Conservation (phyloP, 2,888 invertebrate genomes). For the Lottia scabra region DNA sequence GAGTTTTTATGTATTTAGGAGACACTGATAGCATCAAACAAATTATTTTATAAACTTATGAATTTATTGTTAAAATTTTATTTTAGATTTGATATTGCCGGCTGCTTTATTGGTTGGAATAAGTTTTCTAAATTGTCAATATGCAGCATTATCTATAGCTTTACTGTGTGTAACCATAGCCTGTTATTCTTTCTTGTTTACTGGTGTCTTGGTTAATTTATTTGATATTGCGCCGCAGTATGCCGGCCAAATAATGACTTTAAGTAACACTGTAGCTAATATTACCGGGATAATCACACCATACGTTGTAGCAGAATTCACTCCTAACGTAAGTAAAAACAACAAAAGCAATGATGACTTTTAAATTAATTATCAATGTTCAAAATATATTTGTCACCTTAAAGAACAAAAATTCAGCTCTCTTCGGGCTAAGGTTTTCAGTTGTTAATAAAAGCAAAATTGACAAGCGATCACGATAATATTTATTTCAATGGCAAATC, state of each 20-base stretch:
- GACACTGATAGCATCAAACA: too few relatives aligned
- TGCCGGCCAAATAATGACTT: slow-evolving; percentile 33
- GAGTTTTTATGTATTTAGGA: too few relatives aligned
- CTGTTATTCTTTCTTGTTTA: slow-evolving; percentile 41
- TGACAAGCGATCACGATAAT: too few relatives aligned
- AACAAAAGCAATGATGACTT: not conserved
- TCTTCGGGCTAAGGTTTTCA: too few relatives aligned
- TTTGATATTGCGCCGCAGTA: slow-evolving; percentile 42
- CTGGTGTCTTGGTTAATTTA: slow-evolving; percentile 42
- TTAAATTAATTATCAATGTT: too few relatives aligned
- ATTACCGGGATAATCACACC: slow-evolving; percentile 40
- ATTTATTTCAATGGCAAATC: too few relatives aligned
- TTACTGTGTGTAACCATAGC: slow-evolving; percentile 47
- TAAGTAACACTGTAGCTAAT: slow-evolving; percentile 34
- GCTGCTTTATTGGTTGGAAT: slow-evolving; percentile 44
- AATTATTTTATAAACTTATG: not conserved
- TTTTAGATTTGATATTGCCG: slow-evolving; percentile 45
- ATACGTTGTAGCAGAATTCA: slow-evolving; percentile 36
- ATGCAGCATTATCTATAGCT: slow-evolving; percentile 39
- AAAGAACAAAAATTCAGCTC: too few relatives aligned
- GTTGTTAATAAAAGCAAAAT: too few relatives aligned
- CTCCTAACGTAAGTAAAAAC: slow-evolving; percentile 28
- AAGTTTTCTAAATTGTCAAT: slow-evolving; percentile 48
- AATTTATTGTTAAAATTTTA: too few relatives aligned
- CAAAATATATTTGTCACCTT: not conserved